A percentile compares a stretch with the other conserved stretches of the same genome.
Conservation (phyloP, 2,888 invertebrate species). For the Theretra japonica region DNA sequence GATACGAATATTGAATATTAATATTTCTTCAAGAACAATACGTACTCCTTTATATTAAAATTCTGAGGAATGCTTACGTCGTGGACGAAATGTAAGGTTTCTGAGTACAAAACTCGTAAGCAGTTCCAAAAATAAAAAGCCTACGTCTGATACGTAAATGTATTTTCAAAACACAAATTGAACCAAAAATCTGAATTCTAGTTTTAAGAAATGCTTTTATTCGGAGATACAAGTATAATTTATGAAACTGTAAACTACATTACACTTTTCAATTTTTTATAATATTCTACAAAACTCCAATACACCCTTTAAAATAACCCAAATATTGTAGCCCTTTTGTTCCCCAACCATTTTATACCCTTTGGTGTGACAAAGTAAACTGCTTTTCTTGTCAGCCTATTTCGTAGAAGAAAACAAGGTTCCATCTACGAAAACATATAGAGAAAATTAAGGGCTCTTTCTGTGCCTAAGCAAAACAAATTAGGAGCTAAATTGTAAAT, state of each 20-base stretch:
- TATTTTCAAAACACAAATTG: no score
- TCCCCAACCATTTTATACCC: background rate
- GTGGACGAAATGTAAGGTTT: background rate
- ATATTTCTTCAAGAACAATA: background rate
- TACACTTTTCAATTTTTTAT: no score
- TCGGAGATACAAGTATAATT: no score
- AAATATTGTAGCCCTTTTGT: background rate
- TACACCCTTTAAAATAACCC: no score
- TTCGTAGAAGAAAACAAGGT: background rate
- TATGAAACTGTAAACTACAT: no score
- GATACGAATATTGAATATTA: background rate
- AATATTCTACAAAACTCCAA: no score
- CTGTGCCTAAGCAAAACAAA: constrained; percentile 12
- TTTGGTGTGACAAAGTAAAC: background rate
- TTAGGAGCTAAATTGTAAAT: constrained; percentile 21
- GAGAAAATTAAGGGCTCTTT: background rate
- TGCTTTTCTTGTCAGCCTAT: background rate
- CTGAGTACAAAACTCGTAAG: background rate
- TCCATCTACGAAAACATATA: constrained; percentile 3
- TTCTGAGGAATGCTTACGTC: background rate
- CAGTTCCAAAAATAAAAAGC: no score
- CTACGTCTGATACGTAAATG: no score
- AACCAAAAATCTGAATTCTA: no score
- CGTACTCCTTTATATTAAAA: constrained; percentile 1
- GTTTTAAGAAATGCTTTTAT: no score